Percentiles rank a stretch among this genome's conserved stretches.
phyloP scores from a whole-genome alignment of 2,797 vertebrate genomes.

The Manis javanica region DNA sequence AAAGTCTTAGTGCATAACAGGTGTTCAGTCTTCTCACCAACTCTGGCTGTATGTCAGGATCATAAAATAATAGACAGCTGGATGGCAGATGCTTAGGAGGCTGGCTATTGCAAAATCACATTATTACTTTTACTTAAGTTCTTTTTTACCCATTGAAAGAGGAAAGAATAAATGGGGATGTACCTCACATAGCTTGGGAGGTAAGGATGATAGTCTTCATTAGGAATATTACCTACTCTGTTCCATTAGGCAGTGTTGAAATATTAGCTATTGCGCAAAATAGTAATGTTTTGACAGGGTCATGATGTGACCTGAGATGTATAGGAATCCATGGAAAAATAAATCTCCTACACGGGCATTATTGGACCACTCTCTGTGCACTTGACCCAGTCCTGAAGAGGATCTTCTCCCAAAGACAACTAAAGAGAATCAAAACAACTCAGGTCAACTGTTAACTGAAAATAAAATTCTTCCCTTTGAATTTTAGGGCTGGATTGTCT shows the following conservation, averaged over 20 bases:
- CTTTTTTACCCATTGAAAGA: neutral
- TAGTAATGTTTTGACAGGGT: neutral
- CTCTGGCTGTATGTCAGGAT: neutral
- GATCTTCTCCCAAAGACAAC: neutral
- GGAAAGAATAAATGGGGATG: neutral
- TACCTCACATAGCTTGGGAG: neutral
- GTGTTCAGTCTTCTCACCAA: neutral
- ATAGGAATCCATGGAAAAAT: neutral
- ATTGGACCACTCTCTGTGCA: neutral
- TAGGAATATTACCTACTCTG: neutral
- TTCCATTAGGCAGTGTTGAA: neutral
- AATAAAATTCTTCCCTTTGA: constrained; percentile 44
- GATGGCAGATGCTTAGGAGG: neutral
- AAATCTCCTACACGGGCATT: neutral
- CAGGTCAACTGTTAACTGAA: neutral
- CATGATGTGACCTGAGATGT: neutral
- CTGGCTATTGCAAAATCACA: neutral
- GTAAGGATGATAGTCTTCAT: neutral
- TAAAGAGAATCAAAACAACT: neutral
- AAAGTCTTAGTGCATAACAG: neutral
- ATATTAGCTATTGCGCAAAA: neutral
- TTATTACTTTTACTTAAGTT: neutral
- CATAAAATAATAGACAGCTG: constrained; percentile 53
- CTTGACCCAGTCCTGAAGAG: neutral
- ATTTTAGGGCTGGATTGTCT: constrained; percentile 55